phyloP scores from a whole-genome alignment of 2,797 vertebrate species.

The Buceros bicornis region DNA sequence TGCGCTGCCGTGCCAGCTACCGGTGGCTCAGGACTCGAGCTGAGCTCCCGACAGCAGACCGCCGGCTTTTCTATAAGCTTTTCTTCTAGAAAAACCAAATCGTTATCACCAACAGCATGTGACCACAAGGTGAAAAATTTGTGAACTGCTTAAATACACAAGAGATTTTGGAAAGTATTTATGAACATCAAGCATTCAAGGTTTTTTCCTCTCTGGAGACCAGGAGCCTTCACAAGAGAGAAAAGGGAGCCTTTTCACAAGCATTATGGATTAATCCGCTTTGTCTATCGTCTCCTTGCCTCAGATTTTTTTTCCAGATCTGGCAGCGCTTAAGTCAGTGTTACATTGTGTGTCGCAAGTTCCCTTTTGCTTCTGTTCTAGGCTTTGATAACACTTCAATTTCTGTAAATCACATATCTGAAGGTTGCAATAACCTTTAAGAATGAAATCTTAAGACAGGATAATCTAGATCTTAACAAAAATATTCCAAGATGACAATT shows the following conservation, averaged over 20 bases:
- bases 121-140: neutral
- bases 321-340: neutral
- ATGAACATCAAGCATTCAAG: neutral
- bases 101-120: neutral
- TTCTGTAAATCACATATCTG: neutral
- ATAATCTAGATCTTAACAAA: neutral
- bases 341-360: neutral
- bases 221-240: rapidly evolving
- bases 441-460: neutral
- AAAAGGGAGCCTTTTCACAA: neutral
- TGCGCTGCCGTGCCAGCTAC: neutral
- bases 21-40: neutral
- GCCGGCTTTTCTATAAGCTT: neutral
- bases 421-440: neutral
- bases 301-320: neutral
- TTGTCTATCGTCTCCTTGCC: neutral
- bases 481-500: neutral
- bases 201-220: neutral
- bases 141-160: neutral
- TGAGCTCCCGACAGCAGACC: neutral
- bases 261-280: neutral
- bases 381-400: neutral
- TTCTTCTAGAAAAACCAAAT: neutral
- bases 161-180: neutral
- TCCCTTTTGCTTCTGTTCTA: neutral